Percentiles rank a stretch among this genome's conserved stretches.
Evolutionary conservation across 2,797 vertebrate species (phyloP).

Genomic region (Dendrocincla tyrannina): DNA sequence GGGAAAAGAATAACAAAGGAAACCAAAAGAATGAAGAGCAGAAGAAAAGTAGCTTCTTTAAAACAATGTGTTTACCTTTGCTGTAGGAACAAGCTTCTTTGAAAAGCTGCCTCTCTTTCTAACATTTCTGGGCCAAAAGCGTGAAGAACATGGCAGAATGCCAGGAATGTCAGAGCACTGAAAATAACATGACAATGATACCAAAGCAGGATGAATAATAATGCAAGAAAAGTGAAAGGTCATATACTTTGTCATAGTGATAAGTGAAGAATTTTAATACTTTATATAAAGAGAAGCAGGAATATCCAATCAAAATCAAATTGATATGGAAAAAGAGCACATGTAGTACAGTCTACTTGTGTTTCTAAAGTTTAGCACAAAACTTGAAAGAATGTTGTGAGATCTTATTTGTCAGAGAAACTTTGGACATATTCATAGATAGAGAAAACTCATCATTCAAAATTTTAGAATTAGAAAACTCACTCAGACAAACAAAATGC

Average conservation of each 20-base stretch:
- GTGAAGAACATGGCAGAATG: slow-evolving; percentile 8
- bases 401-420: background rate
- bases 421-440: background rate
- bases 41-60: background rate
- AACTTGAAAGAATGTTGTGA: background rate
- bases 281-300: background rate
- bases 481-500: background rate
- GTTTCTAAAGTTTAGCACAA: background rate
- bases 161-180: slow-evolving; percentile 33
- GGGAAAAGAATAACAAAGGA: background rate
- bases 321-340: background rate
- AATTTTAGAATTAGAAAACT: background rate
- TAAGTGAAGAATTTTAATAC: slow-evolving; percentile 22
- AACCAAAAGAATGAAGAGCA: background rate
- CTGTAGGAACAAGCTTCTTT: background rate
- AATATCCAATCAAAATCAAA: slow-evolving; percentile 1
- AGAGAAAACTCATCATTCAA: background rate
- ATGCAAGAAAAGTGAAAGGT: slow-evolving; percentile 49
- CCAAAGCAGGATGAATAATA: slow-evolving; percentile 56
- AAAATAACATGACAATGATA: slow-evolving; percentile 28
- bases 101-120: background rate
- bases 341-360: background rate
- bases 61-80: background rate
- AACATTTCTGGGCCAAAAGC: slow-evolving; percentile 17
- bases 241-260: slow-evolving; percentile 31